Evolutionary conservation across 2,797 vertebrate genomes (phyloP).

Genomic region (Geotria australis): DNA sequence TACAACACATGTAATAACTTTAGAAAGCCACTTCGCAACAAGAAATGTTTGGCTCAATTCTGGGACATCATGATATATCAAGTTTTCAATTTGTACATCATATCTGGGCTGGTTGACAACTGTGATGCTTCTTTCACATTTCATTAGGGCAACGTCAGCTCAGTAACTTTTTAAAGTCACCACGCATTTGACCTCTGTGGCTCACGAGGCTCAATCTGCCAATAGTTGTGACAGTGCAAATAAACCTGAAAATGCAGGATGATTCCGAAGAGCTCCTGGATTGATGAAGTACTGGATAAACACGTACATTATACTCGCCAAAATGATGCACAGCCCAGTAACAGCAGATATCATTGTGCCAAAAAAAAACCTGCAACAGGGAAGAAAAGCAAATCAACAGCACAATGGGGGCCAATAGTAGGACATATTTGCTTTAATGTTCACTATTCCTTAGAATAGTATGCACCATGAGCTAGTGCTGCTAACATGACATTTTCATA

Average conservation of each 20-base stretch:
- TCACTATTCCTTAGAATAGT: too few species aligned
- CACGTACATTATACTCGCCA: slow-evolving; percentile 15
- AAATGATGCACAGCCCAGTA: slow-evolving; percentile 9
- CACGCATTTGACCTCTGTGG: not conserved
- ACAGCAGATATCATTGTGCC: slow-evolving; percentile 14
- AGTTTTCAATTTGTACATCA: too few species aligned
- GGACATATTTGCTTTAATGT: not conserved
- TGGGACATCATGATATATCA: too few species aligned
- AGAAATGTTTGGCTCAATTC: too few species aligned
- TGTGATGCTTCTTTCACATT: not conserved
- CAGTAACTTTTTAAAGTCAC: not conserved
- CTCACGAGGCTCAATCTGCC: too few species aligned
- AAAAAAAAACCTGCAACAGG: slow-evolving; percentile 24
- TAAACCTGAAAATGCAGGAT: slow-evolving; percentile 18
- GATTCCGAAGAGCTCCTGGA: slow-evolving; percentile 12
- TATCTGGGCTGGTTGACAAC: too few species aligned
- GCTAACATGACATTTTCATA: too few species aligned
- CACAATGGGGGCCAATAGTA: not conserved
- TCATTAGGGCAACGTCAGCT: not conserved
- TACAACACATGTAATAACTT: not conserved
- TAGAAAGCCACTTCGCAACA: too few species aligned
- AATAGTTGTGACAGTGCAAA: not conserved
- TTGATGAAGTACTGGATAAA: slow-evolving; percentile 19
- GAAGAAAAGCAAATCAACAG: not conserved
- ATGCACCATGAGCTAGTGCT: too few species aligned